phyloP scores from a whole-genome alignment of 2,113 vertebrate genomes.

The Pipra filicauda region DNA sequence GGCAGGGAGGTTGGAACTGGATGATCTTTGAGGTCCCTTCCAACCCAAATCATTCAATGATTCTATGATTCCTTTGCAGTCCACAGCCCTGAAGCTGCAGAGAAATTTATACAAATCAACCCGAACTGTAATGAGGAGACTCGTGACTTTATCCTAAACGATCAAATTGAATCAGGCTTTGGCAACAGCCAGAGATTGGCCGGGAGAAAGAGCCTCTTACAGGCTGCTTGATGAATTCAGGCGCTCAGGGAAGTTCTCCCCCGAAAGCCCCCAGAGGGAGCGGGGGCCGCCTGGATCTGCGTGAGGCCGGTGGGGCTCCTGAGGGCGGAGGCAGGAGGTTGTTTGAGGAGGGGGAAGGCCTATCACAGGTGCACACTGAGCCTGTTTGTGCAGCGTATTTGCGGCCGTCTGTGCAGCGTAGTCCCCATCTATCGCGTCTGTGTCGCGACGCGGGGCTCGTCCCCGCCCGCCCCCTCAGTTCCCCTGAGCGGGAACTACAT shows the following conservation, averaged over 20 bases:
- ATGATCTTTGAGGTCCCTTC: not conserved
- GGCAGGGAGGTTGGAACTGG: not conserved
- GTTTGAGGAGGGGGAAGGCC: accelerated
- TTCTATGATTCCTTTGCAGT: too few species aligned
- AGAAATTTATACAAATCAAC: not conserved
- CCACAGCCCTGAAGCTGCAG: not conserved
- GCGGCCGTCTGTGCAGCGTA: not conserved
- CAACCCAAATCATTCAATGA: not conserved
- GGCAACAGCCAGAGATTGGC: not conserved
- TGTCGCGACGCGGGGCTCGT: accelerated
- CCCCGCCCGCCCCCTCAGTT: not conserved
- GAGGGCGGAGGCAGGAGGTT: not conserved
- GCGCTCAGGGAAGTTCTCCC: not conserved
- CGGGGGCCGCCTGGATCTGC: accelerated
- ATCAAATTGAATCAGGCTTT: not conserved
- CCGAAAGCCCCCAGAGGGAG: accelerated
- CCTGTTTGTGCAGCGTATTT: too few species aligned
- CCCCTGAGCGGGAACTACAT: not conserved
- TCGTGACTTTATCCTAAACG: not conserved
- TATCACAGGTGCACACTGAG: accelerated
- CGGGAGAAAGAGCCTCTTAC: not conserved
- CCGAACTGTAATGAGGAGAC: accelerated
- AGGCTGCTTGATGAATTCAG: not conserved
- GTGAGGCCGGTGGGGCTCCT: accelerated
- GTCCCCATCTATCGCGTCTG: accelerated